These are phyloP conservation scores for Capromys pilorides DNA, from an alignment of 2,797 vertebrate species.

Conservation along the genomic window DNA sequence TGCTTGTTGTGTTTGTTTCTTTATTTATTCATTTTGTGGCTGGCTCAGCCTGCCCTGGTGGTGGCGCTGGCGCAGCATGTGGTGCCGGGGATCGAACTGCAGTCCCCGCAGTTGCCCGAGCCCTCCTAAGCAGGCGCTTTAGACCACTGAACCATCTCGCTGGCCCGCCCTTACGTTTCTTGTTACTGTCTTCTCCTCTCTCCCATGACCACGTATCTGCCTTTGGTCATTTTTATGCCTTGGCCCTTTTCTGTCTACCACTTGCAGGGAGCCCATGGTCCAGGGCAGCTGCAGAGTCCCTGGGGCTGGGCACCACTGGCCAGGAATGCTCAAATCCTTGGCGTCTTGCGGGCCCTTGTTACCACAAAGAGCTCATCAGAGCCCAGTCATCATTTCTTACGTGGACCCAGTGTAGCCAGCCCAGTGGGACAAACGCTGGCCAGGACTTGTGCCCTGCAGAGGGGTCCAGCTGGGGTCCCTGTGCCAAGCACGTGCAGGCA, in stretches of 20 bases:
- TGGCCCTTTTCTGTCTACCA: background rate
- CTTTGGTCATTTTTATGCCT: background rate
- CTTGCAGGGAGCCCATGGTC: background rate
- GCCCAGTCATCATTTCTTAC: background rate
- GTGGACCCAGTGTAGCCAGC: background rate
- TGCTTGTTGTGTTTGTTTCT: too few species aligned
- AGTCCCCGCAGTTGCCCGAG: too few species aligned
- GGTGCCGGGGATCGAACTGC: too few species aligned
- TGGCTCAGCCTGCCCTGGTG: too few species aligned
- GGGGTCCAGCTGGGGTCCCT: background rate
- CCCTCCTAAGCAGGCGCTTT: too few species aligned
- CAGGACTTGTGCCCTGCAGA: background rate
- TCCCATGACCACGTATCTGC: background rate
- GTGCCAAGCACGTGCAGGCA: background rate
- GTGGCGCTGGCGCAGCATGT: too few species aligned
- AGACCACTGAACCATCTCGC: too few species aligned
- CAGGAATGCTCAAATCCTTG: background rate
- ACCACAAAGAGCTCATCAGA: background rate
- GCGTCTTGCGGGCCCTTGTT: background rate
- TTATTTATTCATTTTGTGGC: too few species aligned
- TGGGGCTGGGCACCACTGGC: too few species aligned
- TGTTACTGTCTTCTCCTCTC: too few species aligned
- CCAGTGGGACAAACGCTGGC: background rate
- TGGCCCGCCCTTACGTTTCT: background rate
- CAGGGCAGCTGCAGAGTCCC: background rate